Conservation (phyloP, 2,797 vertebrate genomes). For the Lates japonicus region DNA sequence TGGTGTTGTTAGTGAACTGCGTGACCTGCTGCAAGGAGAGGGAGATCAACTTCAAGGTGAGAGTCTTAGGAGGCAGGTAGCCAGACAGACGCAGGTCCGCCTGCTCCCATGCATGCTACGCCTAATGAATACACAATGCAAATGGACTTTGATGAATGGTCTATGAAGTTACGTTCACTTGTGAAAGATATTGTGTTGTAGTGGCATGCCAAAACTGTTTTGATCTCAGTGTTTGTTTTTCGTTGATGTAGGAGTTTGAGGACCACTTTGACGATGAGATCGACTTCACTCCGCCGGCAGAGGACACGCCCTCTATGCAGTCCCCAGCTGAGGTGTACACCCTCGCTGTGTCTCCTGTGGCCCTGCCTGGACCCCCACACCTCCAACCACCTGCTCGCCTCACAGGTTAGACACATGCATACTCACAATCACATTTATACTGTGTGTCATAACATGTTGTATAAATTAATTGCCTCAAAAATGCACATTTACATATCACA, state of each 20-base stretch:
- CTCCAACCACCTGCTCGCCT: slow-evolving; percentile 87
- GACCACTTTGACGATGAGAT: slow-evolving; percentile 98
- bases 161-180: background rate
- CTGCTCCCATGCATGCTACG: background rate
- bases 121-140: slow-evolving; percentile 8
- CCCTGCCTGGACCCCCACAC: slow-evolving; percentile 92
- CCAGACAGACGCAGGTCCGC: slow-evolving; percentile 2
- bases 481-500: background rate
- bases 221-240: background rate
- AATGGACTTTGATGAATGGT: background rate
- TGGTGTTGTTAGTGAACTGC: slow-evolving; percentile 92
- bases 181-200: background rate
- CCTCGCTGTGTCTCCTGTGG: slow-evolving; percentile 92
- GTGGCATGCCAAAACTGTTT: background rate
- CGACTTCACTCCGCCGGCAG: slow-evolving; percentile 97
- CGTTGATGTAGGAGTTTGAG: slow-evolving; percentile 92
- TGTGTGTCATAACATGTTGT: background rate
- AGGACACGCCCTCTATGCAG: slow-evolving; percentile 97
- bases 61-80: slow-evolving; percentile 39
- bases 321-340: slow-evolving; percentile 97
- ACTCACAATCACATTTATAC: background rate
- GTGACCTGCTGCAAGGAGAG: slow-evolving; percentile 96
- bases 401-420: slow-evolving; percentile 71
- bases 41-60: slow-evolving; percentile 98
- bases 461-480: background rate